phyloP scores from a whole-genome alignment of 2,113 vertebrate species.

The Thryonomys swinderianus region DNA sequence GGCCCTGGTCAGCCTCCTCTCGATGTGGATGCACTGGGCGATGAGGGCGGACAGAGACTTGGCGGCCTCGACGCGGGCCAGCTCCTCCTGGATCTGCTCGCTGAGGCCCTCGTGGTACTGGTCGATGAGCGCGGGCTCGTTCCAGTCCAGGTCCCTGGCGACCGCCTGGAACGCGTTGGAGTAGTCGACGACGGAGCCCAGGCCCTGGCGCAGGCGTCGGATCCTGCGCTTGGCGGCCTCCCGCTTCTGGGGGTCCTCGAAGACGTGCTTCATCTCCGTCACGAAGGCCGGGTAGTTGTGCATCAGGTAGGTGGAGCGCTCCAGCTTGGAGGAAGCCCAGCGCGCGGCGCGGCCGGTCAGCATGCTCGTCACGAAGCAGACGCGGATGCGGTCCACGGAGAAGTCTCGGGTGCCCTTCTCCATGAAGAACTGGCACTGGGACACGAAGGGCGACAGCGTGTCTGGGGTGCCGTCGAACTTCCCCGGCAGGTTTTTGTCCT shows the following conservation, averaged over 20 bases:
- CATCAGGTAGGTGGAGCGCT: slow-evolving; percentile 73
- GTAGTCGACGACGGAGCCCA: slow-evolving; percentile 70
- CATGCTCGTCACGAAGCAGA: slow-evolving; percentile 82
- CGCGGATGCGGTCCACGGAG: slow-evolving; percentile 66
- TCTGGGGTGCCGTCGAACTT: slow-evolving; percentile 80
- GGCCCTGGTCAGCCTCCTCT: slow-evolving; percentile 62
- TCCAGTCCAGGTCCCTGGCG: slow-evolving; percentile 81
- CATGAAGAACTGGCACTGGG: slow-evolving; percentile 80
- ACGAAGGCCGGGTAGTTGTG: slow-evolving; percentile 81
- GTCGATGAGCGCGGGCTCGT: slow-evolving; percentile 76
- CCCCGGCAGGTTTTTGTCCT: slow-evolving; percentile 74
- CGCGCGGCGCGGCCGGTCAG: slow-evolving; percentile 78
- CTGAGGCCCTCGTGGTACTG: slow-evolving; percentile 80
- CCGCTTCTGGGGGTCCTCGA: slow-evolving; percentile 78
- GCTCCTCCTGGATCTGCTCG: slow-evolving; percentile 74
- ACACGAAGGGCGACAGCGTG: slow-evolving; percentile 69
- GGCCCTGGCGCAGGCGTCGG: slow-evolving; percentile 79
- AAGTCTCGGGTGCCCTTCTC: slow-evolving; percentile 76
- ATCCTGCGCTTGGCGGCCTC: slow-evolving; percentile 81
- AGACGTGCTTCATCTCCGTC: slow-evolving; percentile 79
- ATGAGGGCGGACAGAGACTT: slow-evolving; percentile 56
- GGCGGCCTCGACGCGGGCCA: slow-evolving; percentile 20
- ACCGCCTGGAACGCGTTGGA: slow-evolving; percentile 73
- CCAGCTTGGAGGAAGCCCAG: slow-evolving; percentile 76
- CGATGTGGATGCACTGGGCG: slow-evolving; percentile 69